Evolutionary conservation across 64 coral and sea anemone species (phyloP).

Genomic region (Hydrozoanthus tunicans): DNA sequence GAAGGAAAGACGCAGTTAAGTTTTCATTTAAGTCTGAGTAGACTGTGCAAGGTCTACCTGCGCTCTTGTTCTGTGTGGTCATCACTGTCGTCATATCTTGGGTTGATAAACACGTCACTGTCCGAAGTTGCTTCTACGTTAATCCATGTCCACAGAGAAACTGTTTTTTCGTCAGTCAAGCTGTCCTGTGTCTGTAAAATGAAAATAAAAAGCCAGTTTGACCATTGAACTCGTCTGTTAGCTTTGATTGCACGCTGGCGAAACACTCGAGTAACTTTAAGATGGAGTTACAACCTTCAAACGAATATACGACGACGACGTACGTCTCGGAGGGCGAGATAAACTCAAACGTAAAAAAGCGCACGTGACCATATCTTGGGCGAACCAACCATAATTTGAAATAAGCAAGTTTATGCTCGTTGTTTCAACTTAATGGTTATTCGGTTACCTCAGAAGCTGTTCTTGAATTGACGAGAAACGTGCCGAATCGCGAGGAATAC

Average conservation of each 20-base stretch:
- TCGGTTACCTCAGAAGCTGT: slow-evolving; percentile 54
- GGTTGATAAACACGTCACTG: slow-evolving; percentile 81
- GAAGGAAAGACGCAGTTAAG: too few relatives aligned
- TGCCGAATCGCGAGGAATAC: slow-evolving; percentile 97
- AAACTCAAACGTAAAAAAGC: too few relatives aligned
- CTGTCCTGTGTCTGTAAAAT: slow-evolving; percentile 45
- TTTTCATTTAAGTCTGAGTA: too few relatives aligned
- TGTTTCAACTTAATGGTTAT: background rate
- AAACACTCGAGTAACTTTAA: too few relatives aligned
- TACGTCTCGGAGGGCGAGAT: too few relatives aligned
- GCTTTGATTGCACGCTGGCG: too few relatives aligned
- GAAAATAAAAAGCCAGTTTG: background rate
- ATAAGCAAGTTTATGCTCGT: background rate
- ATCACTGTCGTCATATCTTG: slow-evolving; percentile 55
- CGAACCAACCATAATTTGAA: background rate
- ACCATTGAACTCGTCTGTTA: too few relatives aligned
- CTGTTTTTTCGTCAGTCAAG: slow-evolving; percentile 65
- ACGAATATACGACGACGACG: too few relatives aligned
- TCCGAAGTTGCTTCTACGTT: slow-evolving; percentile 84
- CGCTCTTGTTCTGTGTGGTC: background rate
- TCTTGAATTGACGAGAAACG: slow-evolving; percentile 82
- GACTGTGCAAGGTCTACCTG: background rate
- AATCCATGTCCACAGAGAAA: slow-evolving; percentile 92
- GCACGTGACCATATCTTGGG: too few relatives aligned
- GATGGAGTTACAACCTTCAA: too few relatives aligned